Conservation (phyloP, 2,888 invertebrate species). For the Andrena dorsata region DNA sequence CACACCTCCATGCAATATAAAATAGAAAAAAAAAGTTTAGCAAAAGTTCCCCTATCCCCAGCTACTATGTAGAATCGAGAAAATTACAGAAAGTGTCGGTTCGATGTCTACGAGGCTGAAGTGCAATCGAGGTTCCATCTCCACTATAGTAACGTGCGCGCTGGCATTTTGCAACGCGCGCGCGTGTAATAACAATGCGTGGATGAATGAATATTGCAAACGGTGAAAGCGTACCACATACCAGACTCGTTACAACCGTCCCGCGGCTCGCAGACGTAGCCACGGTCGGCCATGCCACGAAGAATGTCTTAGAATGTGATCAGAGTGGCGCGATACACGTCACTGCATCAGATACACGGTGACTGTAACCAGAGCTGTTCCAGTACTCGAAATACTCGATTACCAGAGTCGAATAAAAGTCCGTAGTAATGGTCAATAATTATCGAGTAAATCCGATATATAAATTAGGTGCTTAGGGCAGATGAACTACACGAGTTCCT, state of each 20-base stretch:
- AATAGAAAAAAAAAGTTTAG: no score
- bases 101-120: background rate
- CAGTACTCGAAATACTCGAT: background rate
- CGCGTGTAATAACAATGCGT: slow-evolving; percentile 69
- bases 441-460: no score
- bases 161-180: slow-evolving; percentile 51
- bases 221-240: slow-evolving; percentile 81
- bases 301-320: slow-evolving; percentile 57
- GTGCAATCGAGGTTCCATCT: slow-evolving; percentile 27
- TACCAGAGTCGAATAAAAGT: background rate
- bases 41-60: no score
- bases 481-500: no score
- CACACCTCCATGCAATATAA: no score
- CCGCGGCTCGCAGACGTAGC: slow-evolving; percentile 34
- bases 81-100: background rate
- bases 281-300: slow-evolving; percentile 37
- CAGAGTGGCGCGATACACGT: slow-evolving; percentile 36
- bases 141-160: slow-evolving; percentile 11
- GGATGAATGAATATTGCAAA: slow-evolving; percentile 78
- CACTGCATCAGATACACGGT: background rate
- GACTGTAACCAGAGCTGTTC: background rate
- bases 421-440: background rate
- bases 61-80: background rate
- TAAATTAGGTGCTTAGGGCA: no score
- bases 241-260: slow-evolving; percentile 71